Base-by-base conservation (phyloP, 2,797 vertebrate species). In the Falco novaeseelandiae region DNA sequence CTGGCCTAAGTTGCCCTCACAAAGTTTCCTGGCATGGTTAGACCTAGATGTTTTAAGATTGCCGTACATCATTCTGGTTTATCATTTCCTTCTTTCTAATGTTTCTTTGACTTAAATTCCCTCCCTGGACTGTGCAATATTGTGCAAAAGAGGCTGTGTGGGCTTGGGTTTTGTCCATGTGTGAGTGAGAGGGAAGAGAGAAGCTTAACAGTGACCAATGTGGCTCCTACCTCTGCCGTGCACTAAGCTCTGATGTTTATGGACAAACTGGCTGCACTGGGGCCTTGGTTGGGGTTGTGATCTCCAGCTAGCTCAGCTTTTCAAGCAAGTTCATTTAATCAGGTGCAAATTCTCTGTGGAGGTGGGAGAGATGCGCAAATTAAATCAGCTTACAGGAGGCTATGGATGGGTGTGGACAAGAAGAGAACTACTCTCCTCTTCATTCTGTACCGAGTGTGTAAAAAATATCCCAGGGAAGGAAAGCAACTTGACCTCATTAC, bases 381-480 rank as follows among this genome's bases (percentile, higher is more conserved):
- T 62, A 62, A 48, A 73, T 61, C 66, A 46, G 21, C 8, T 69
- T 65, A n/a, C 29, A 23, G 71, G n/a, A 76, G 9, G 21, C 55
- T 88, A 22, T 1, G 1, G 63, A 27, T 74, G 32, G 59, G n/a
- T 2, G 2, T 9, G 3, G 2, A 40, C 27, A 40, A 63, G 58
- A 88, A 55, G 12, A 62, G 44, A 89, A 63, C 26, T 1, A 5
- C 23, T 29, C 27, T 32, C 19, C 38, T 65, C 27, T 57, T 65
- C 42, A 9, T 21, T 92, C 51, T 54, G 13, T 66, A 40, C 10
- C 0, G 2, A 8, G 20, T 46, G 4, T 7, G 0, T 38, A 62
- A 66, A 62, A 89, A 89, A 34, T 36, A 40, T 6, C 23, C 0
- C 0, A 1, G n/a, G 14, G 12, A 73, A 76, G 9, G 11, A 74